Percentiles rank a stretch among this genome's conserved stretches.
These are phyloP conservation scores for Coregonus sp. DNA, from an alignment of 2,797 vertebrate species.

Conservation along the genomic window DNA sequence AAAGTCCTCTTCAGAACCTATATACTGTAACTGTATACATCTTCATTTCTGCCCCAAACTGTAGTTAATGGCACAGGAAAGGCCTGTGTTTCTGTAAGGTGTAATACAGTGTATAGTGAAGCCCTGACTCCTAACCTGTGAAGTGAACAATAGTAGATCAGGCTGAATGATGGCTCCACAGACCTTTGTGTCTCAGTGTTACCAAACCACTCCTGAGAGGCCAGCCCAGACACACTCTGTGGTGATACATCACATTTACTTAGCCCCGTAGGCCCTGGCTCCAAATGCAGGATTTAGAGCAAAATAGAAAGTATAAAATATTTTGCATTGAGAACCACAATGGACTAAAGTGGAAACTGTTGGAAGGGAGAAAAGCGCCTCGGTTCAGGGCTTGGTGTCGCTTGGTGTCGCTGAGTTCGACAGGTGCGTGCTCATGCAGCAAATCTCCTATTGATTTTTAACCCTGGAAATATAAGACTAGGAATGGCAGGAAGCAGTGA, in stretches of 20 bases:
- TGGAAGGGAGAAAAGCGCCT: constrained; percentile 33
- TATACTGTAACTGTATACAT: not conserved
- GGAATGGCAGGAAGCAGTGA: constrained; percentile 59
- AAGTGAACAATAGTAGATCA: constrained; percentile 72
- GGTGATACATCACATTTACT: constrained; percentile 79
- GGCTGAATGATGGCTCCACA: constrained; percentile 74
- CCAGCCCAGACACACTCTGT: constrained; percentile 70
- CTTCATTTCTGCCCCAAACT: not conserved
- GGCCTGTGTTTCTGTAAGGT: constrained; percentile 36
- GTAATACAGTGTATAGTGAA: constrained; percentile 38
- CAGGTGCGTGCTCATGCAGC: constrained; percentile 31
- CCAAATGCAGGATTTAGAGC: constrained; percentile 69
- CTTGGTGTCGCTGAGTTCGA: constrained; percentile 55
- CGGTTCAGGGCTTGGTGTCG: constrained; percentile 35
- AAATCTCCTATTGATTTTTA: constrained; percentile 73
- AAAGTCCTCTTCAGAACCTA: not conserved
- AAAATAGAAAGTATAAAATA: constrained; percentile 61
- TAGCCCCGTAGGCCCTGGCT: constrained; percentile 59
- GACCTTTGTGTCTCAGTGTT: constrained; percentile 72
- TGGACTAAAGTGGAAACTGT: constrained; percentile 62
- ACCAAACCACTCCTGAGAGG: constrained; percentile 76
- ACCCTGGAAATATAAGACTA: constrained; percentile 72
- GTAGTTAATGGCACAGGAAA: not conserved
- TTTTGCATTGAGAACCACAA: constrained; percentile 73
- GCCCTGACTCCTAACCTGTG: constrained; percentile 73